These are phyloP conservation scores for Megaustenia siamemsis DNA, from an alignment of 2,888 invertebrate genomes.

Conservation along the genomic window DNA sequence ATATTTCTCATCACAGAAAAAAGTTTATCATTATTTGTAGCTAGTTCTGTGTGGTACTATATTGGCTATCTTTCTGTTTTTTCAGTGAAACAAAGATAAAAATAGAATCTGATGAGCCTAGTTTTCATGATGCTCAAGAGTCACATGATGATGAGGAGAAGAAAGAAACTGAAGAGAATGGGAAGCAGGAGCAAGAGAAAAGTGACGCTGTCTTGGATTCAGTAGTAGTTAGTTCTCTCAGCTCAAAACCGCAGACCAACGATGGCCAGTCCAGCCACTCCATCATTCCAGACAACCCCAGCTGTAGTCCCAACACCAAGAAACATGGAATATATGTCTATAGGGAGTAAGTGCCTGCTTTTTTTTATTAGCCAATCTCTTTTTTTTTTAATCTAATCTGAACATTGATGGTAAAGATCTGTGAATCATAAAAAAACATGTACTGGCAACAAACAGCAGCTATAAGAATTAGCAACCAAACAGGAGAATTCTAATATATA, in stretches of 20 bases:
- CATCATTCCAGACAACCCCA: slow-evolving; percentile 60
- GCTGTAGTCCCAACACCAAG: slow-evolving; percentile 61
- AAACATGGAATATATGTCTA: slow-evolving; percentile 77
- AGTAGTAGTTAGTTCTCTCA: slow-evolving; percentile 32
- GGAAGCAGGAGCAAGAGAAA: slow-evolving; percentile 49
- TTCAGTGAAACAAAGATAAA: slow-evolving; percentile 43
- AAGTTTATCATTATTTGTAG: too few relatives aligned
- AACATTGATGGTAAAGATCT: too few relatives aligned
- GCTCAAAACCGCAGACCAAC: slow-evolving; percentile 39
- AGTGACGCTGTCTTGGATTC: slow-evolving; percentile 52
- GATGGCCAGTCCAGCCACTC: slow-evolving; percentile 45
- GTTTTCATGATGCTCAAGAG: slow-evolving; percentile 51
- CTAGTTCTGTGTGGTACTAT: too few relatives aligned
- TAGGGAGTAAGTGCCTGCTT: slow-evolving; percentile 73
- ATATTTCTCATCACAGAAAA: too few relatives aligned
- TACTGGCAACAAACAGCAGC: too few relatives aligned
- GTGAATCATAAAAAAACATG: too few relatives aligned
- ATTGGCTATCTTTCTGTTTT: too few relatives aligned
- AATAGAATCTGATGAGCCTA: slow-evolving; percentile 41
- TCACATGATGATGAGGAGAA: slow-evolving; percentile 74
- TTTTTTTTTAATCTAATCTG: too few relatives aligned
- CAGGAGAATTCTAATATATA: too few relatives aligned
- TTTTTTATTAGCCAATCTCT: too few relatives aligned
- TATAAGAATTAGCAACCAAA: too few relatives aligned
- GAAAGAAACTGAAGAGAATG: slow-evolving; percentile 47